Evolutionary conservation across 92 coral and sea anemone species (phyloP).

Genomic region (Phenganax subtilis): DNA sequence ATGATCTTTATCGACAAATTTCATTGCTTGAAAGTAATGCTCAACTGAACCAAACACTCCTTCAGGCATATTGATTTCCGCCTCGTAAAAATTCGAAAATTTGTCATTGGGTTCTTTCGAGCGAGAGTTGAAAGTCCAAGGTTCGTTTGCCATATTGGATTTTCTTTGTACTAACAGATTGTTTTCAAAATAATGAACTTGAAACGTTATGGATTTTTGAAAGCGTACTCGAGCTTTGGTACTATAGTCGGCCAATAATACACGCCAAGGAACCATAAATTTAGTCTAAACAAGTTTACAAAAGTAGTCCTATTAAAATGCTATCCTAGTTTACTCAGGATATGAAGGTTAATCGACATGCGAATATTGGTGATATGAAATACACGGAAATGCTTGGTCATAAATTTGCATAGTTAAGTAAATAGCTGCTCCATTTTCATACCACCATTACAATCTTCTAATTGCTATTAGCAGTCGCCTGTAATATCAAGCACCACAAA

Average conservation of each 20-base stretch:
- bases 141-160: slow-evolving; percentile 16
- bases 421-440: too few relatives aligned
- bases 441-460: too few relatives aligned
- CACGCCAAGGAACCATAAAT: not conserved
- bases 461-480: too few relatives aligned
- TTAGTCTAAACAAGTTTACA: not conserved
- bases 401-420: not conserved
- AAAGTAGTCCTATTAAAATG: not conserved
- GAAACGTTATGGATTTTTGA: not conserved
- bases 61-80: slow-evolving; percentile 71
- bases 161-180: not conserved
- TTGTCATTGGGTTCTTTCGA: slow-evolving; percentile 54
- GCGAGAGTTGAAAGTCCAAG: slow-evolving; percentile 53
- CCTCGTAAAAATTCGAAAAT: slow-evolving; percentile 80
- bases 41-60: slow-evolving; percentile 84
- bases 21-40: slow-evolving; percentile 87
- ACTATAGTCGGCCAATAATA: not conserved
- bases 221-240: not conserved
- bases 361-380: not conserved
- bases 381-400: not conserved
- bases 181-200: not conserved
- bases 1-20: slow-evolving; percentile 71
- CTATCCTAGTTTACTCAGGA: not conserved
- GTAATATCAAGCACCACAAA: too few relatives aligned
- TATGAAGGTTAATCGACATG: not conserved